A percentile compares a stretch with the other conserved stretches of the same genome.
Evolutionary conservation across 1,140 invertebrate genomes (phyloP).

Genomic region (Chymomyza costata): DNA sequence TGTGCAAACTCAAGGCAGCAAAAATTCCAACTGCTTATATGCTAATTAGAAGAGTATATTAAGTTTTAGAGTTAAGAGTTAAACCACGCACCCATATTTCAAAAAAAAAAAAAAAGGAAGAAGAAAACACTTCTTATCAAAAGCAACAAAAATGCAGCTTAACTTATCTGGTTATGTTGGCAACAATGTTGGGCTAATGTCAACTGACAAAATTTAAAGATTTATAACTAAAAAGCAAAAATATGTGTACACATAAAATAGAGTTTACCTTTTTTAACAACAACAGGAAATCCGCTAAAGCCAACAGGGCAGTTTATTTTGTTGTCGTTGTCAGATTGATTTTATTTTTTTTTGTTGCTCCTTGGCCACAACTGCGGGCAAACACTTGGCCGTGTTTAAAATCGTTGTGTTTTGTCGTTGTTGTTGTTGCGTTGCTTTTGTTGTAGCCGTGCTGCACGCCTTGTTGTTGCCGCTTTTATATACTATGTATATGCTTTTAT

Average conservation of each 20-base stretch:
- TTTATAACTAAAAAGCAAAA: too few relatives aligned
- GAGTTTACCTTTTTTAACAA: constrained; percentile 34
- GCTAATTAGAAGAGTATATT: too few relatives aligned
- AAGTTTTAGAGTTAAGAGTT: too few relatives aligned
- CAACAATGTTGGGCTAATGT: constrained; percentile 19
- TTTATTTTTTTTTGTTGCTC: constrained; percentile 22
- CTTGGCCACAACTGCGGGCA: constrained; percentile 30
- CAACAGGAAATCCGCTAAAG: constrained; percentile 25
- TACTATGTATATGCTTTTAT: too few relatives aligned
- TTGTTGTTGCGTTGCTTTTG: constrained; percentile 24
- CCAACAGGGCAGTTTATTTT: constrained; percentile 36
- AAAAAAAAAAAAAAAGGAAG: too few relatives aligned
- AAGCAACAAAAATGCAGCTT: too few relatives aligned
- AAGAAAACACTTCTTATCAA: too few relatives aligned
- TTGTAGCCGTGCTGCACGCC: constrained; percentile 14
- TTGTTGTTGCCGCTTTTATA: constrained; percentile 10
- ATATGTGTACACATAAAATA: constrained; percentile 15
- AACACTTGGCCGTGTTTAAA: too few relatives aligned
- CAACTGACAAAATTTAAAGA: constrained; percentile 22
- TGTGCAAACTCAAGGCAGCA: too few relatives aligned
- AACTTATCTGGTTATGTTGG: constrained; percentile 15
- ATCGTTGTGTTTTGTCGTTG: constrained; percentile 23
- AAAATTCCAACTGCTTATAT: too few relatives aligned
- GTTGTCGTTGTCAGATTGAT: constrained; percentile 12
- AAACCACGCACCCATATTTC: too few relatives aligned